Percentiles rank a stretch among this genome's conserved stretches.
Conservation (phyloP, 2,797 vertebrate species). For the Euthynnus affinis region DNA sequence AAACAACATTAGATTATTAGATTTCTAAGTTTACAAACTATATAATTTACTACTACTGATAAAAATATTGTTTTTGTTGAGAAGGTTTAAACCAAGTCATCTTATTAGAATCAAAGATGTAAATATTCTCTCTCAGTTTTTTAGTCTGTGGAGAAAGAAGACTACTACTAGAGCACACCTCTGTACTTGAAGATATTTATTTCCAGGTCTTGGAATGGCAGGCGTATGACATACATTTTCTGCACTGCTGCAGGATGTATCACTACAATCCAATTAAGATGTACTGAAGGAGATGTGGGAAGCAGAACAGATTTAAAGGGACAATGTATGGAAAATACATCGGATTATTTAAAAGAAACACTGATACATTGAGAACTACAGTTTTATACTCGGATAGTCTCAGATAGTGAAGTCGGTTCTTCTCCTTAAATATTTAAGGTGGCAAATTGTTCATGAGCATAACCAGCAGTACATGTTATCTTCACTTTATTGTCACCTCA, state of each 20-base stretch:
- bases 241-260: constrained; percentile 14
- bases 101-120: background rate
- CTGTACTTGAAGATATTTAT: background rate
- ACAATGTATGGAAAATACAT: too few species aligned
- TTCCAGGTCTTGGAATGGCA: constrained; percentile 6
- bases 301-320: background rate
- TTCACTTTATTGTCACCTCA: background rate
- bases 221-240: constrained; percentile 6
- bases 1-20: background rate
- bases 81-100: background rate
- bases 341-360: too few species aligned
- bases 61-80: background rate
- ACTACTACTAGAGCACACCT: background rate
- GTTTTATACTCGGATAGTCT: too few species aligned
- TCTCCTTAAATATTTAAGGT: constrained; percentile 2
- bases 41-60: background rate
- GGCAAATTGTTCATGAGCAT: background rate
- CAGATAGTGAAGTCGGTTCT: background rate
- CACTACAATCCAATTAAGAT: constrained; percentile 10
- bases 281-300: background rate
- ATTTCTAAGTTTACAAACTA: background rate
- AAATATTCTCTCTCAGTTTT: background rate
- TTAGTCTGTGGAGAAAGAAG: background rate
- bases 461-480: background rate
- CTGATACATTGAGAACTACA: too few species aligned